phyloP scores from a whole-genome alignment of 2,113 vertebrate species.

The Brienomyrus brachyistius region DNA sequence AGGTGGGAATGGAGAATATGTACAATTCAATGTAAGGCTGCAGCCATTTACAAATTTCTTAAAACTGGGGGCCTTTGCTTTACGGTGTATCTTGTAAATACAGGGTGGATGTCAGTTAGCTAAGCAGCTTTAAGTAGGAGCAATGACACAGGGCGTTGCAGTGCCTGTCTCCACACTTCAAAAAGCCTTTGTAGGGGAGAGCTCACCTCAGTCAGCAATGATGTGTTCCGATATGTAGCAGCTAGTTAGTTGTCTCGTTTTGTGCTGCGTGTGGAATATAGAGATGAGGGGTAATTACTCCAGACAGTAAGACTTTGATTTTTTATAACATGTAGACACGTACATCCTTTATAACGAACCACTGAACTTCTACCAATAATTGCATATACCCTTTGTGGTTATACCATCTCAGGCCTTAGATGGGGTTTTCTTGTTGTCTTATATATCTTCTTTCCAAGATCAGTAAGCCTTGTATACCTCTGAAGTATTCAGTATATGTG shows the following conservation, averaged over 20 bases:
- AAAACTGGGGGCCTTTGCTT: background rate
- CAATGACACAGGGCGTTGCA: background rate
- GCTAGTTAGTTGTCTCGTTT: background rate
- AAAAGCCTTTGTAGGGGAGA: background rate
- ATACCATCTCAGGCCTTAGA: background rate
- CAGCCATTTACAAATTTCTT: background rate
- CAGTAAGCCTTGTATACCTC: background rate
- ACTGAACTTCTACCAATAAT: background rate
- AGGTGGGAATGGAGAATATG: background rate
- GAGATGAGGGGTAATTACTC: background rate
- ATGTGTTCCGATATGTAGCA: background rate
- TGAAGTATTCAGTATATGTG: background rate
- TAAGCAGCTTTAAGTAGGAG: background rate
- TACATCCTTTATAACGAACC: background rate
- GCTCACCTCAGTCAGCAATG: background rate
- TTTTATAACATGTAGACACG: background rate
- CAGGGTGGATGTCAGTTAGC: background rate
- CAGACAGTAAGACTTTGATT: background rate
- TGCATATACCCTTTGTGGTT: background rate
- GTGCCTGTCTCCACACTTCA: background rate
- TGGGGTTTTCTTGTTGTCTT: background rate
- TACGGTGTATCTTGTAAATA: background rate
- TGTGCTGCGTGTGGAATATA: background rate
- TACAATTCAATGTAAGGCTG: background rate
- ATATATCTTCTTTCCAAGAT: background rate